A percentile compares a stretch with the other conserved stretches of the same genome.
These are phyloP conservation scores for Sapayoa aenigma DNA, from an alignment of 2,113 vertebrate species.

Conservation along the genomic window DNA sequence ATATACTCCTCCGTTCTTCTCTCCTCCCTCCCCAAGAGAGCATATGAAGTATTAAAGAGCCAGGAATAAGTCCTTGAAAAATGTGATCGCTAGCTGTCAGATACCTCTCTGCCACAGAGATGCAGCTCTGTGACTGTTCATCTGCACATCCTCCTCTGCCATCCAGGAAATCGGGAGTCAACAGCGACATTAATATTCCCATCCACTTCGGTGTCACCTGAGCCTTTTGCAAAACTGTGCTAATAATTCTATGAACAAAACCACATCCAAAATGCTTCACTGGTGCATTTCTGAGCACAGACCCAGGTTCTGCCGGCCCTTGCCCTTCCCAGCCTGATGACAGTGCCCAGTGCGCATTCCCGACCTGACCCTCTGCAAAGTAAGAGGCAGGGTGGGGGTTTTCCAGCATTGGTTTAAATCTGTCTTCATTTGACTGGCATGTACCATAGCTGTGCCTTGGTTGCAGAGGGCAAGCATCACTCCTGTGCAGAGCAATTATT, in stretches of 20 bases:
- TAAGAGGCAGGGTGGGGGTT: too few species aligned
- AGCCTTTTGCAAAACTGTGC: not conserved
- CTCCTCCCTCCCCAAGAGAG: slow-evolving; percentile 50
- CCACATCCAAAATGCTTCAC: not conserved
- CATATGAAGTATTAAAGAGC: slow-evolving; percentile 34
- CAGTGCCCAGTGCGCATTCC: not conserved
- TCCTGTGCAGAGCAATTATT: not conserved
- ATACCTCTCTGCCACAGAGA: not conserved
- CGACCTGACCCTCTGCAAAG: not conserved
- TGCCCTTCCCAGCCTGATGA: not conserved
- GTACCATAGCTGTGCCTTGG: not conserved
- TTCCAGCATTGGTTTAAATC: not conserved
- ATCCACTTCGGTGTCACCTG: not conserved
- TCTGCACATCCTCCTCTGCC: not conserved
- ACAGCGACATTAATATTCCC: not conserved
- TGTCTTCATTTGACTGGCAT: not conserved
- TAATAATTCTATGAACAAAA: not conserved
- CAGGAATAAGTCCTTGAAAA: slow-evolving; percentile 43
- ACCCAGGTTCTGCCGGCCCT: not conserved
- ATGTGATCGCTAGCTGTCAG: slow-evolving; percentile 42
- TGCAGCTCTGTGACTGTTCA: not conserved
- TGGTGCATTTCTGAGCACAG: not conserved
- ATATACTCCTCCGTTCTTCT: slow-evolving; percentile 50
- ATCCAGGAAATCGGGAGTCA: not conserved
- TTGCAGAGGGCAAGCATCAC: not conserved